Conservation (phyloP, 2,797 vertebrate genomes). For the Pachyuromys duprasi region DNA sequence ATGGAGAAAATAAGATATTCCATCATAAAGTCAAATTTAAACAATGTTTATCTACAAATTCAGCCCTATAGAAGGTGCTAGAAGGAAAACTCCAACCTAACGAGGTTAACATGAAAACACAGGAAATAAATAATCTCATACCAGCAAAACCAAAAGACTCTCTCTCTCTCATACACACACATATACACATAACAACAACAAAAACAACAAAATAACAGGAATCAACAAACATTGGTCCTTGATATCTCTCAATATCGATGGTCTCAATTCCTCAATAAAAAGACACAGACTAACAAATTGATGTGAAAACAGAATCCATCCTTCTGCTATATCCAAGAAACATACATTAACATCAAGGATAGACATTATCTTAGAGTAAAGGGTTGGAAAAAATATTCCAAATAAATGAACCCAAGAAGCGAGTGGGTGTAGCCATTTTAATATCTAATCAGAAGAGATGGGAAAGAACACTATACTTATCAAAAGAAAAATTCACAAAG, state of each 20-base stretch:
- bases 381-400: background rate
- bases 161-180: too few relatives aligned
- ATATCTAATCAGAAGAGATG: background rate
- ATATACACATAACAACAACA: too few relatives aligned
- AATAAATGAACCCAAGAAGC: background rate
- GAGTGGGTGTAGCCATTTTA: background rate
- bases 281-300: background rate
- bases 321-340: background rate
- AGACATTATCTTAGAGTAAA: background rate
- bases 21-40: background rate
- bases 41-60: too few relatives aligned
- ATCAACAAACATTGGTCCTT: too few relatives aligned
- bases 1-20: background rate
- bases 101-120: too few relatives aligned
- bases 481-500: background rate
- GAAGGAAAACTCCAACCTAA: too few relatives aligned
- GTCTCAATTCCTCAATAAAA: too few relatives aligned
- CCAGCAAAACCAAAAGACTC: too few relatives aligned
- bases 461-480: background rate
- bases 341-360: background rate
- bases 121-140: too few relatives aligned
- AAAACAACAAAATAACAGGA: too few relatives aligned
- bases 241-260: too few relatives aligned
- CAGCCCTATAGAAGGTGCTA: too few relatives aligned
- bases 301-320: background rate